phyloP scores from a whole-genome alignment of 2,113 vertebrate species.

The Aplodontia rufa region DNA sequence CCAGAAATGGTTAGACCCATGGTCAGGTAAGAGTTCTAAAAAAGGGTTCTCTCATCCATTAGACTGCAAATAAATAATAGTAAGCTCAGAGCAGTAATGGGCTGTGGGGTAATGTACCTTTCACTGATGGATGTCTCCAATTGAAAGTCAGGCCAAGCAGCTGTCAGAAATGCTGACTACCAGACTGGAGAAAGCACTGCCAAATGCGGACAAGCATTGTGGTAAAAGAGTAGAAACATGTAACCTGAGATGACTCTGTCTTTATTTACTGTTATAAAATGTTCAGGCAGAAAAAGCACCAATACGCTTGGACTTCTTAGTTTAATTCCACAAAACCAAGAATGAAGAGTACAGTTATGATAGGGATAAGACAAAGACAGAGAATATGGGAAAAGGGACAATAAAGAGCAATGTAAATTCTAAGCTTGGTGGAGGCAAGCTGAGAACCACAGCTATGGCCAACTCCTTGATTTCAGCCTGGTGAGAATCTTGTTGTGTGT shows the following conservation, averaged over 20 bases:
- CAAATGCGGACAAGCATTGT: not conserved
- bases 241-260: not conserved
- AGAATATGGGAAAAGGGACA: not conserved
- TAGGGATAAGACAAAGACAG: not conserved
- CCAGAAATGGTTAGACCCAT: not conserved
- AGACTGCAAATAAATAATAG: not conserved
- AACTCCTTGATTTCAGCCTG: not conserved
- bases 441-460: not conserved
- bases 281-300: not conserved
- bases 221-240: not conserved
- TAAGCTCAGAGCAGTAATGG: not conserved
- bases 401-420: not conserved
- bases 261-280: not conserved
- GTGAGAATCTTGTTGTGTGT: not conserved
- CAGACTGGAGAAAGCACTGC: not conserved
- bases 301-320: not conserved
- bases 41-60: not conserved
- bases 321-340: not conserved
- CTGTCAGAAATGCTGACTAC: constrained; percentile 46
- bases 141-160: constrained; percentile 12
- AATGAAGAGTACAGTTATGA: not conserved
- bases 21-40: not conserved
- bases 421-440: not conserved
- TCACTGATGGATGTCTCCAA: not conserved
- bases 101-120: not conserved